Percentiles rank a stretch among this genome's conserved stretches.
Conservation (phyloP, 2,113 vertebrate genomes). For the Melanostigma gelatinosum region DNA sequence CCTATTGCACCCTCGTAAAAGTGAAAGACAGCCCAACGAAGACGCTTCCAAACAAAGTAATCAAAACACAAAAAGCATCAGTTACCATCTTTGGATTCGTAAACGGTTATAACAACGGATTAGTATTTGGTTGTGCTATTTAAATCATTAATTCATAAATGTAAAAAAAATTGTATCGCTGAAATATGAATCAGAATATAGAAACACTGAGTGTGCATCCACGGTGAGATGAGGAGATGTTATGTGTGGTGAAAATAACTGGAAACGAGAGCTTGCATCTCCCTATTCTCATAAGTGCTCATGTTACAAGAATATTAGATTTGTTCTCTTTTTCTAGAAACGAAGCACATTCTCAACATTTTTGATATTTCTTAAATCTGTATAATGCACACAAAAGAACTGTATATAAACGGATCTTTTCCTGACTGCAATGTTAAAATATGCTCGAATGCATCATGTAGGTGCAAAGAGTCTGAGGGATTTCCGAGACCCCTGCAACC, state of each 20-base stretch:
- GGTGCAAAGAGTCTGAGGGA: background rate
- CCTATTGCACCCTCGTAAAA: background rate
- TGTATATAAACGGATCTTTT: background rate
- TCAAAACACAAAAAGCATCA: background rate
- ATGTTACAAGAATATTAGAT: constrained; percentile 17
- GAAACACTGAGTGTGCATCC: constrained; percentile 9
- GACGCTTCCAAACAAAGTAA: background rate
- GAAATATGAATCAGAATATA: constrained; percentile 38
- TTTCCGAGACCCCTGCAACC: background rate
- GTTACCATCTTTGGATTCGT: background rate
- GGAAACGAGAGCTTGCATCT: constrained; percentile 7
- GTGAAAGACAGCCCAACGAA: background rate
- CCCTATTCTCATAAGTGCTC: constrained; percentile 36
- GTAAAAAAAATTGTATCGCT: constrained; percentile 14
- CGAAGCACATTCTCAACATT: background rate
- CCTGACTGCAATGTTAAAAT: background rate
- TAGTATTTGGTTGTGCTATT: background rate
- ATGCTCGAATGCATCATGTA: background rate
- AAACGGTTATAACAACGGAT: background rate
- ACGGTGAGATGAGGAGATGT: constrained; percentile 22
- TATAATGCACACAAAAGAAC: background rate
- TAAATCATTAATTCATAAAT: background rate
- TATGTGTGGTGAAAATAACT: constrained; percentile 33
- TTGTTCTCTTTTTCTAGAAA: background rate
- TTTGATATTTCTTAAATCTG: background rate